Evolutionary conservation across 2,113 vertebrate genomes (phyloP).

Genomic region (Alligator sinensis): DNA sequence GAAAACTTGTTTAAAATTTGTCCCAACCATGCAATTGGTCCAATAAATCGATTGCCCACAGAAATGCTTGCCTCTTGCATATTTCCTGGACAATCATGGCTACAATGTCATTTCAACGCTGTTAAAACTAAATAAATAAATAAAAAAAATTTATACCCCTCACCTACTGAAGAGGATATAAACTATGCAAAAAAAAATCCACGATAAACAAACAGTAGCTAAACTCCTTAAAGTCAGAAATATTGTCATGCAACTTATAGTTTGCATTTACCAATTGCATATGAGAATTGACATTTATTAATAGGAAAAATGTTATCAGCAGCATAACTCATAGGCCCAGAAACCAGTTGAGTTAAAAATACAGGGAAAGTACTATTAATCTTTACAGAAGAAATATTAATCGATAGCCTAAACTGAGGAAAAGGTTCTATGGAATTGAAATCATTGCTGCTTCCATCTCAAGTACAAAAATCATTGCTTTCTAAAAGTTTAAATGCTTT

Average conservation of each 20-base stretch:
- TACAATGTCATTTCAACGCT: too few relatives aligned
- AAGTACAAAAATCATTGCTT: conserved; percentile 50
- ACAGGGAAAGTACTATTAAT: conserved; percentile 65
- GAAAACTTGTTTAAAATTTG: too few relatives aligned
- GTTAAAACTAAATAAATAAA: too few relatives aligned
- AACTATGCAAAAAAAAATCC: neutral
- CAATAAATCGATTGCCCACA: too few relatives aligned
- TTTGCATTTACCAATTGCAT: conserved; percentile 54
- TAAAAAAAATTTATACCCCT: neutral
- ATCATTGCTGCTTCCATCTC: conserved; percentile 47
- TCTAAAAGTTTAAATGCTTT: conserved; percentile 58
- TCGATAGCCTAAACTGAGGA: conserved; percentile 43
- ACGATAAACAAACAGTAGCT: neutral
- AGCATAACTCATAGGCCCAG: conserved; percentile 60
- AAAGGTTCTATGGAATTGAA: conserved; percentile 34
- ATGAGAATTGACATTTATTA: conserved; percentile 67
- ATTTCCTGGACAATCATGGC: too few relatives aligned
- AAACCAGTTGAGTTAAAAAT: conserved; percentile 73
- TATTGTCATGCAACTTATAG: conserved; percentile 28
- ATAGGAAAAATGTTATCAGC: conserved; percentile 75
- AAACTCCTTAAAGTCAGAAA: conserved; percentile 21
- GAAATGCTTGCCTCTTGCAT: too few relatives aligned
- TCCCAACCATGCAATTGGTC: too few relatives aligned
- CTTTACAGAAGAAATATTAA: conserved; percentile 62
- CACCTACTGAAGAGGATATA: neutral